These are phyloP conservation scores for Rapana venosa DNA, from an alignment of 2,888 invertebrate genomes.

Conservation along the genomic window DNA sequence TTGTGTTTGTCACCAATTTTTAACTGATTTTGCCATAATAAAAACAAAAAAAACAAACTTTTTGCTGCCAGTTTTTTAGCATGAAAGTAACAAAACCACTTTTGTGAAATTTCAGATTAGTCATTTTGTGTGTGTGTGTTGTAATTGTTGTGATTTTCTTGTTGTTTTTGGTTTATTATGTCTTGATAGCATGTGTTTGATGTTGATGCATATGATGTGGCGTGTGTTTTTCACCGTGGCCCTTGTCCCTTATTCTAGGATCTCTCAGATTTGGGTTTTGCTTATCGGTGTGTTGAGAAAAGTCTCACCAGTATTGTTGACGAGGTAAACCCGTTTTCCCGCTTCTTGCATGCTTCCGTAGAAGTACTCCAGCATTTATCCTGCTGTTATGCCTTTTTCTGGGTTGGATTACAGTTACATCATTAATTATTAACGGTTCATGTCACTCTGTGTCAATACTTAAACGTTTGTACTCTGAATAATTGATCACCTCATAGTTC, in stretches of 20 bases:
- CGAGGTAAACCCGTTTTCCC: constrained; percentile 46
- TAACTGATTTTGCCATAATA: too few relatives aligned
- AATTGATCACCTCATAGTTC: too few relatives aligned
- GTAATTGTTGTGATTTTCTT: not conserved
- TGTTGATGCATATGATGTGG: not conserved
- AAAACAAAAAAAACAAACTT: too few relatives aligned
- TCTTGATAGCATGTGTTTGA: not conserved
- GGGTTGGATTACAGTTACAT: not conserved
- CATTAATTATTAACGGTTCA: too few relatives aligned
- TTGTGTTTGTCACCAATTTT: too few relatives aligned
- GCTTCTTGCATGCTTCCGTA: constrained; percentile 32
- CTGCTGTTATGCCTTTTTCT: not conserved
- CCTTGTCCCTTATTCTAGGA: constrained; percentile 46
- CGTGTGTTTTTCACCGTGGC: not conserved
- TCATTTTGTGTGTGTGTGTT: not conserved
- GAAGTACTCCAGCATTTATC: not conserved
- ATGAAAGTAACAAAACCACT: too few relatives aligned
- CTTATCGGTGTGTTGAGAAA: constrained; percentile 55
- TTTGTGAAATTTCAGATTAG: too few relatives aligned
- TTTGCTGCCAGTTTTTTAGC: too few relatives aligned
- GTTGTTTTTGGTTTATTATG: not conserved
- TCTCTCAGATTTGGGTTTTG: constrained; percentile 55
- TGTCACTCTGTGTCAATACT: too few relatives aligned
- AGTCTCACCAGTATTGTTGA: constrained; percentile 52
- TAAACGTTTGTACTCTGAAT: too few relatives aligned